Conservation (phyloP, 2,888 invertebrate genomes). For the Cordylochernes scorpioides region DNA sequence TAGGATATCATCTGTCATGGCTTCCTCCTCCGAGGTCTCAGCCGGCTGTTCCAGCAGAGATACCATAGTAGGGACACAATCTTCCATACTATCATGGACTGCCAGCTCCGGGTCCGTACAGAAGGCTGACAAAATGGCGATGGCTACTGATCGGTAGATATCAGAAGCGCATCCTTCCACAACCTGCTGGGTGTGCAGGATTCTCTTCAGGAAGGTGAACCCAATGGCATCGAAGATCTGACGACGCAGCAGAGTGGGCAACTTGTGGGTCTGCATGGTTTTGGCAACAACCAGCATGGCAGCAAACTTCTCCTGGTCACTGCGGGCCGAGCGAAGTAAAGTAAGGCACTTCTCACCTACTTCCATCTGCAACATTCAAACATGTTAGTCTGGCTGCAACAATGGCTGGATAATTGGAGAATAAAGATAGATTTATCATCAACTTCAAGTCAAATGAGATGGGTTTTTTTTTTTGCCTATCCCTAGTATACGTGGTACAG, state of each 20-base stretch:
- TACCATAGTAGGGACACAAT: no score
- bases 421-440: no score
- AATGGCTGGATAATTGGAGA: no score
- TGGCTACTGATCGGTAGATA: conserved; percentile 66
- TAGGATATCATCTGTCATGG: conserved; percentile 12
- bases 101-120: conserved; percentile 20
- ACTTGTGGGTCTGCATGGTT: conserved; percentile 33
- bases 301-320: conserved; percentile 71
- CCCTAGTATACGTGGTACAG: no score
- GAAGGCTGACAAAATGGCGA: conserved; percentile 61
- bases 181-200: conserved; percentile 39
- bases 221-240: conserved; percentile 60
- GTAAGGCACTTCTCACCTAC: no score
- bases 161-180: conserved; percentile 65
- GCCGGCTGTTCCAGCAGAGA: conserved; percentile 4
- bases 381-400: no score
- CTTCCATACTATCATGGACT: no score
- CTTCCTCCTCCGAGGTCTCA: conserved; percentile 3
- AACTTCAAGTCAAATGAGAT: no score
- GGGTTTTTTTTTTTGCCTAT: no score
- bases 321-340: no score
- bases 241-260: conserved; percentile 11
- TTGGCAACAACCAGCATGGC: conserved; percentile 75
- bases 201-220: conserved; percentile 50
- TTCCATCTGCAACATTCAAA: no score